These are phyloP conservation scores for Parnassius orleans DNA, from an alignment of 2,888 invertebrate genomes.

Conservation along the genomic window DNA sequence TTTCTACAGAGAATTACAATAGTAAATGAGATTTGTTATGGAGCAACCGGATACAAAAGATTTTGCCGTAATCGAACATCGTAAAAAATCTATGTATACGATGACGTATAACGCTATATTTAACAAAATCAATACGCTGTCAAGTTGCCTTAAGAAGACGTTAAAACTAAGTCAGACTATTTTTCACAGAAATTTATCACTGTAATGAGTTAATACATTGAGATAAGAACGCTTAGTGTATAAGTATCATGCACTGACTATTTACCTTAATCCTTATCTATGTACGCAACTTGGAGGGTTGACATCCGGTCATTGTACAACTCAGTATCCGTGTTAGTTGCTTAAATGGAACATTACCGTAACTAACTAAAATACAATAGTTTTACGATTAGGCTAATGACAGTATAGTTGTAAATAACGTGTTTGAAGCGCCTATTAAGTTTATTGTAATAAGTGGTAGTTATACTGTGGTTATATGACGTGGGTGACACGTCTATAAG, in stretches of 20 bases:
- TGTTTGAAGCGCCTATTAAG: constrained; percentile 2
- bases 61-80: too few relatives aligned
- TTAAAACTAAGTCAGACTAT: background rate
- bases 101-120: too few relatives aligned
- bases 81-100: too few relatives aligned
- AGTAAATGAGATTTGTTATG: too few relatives aligned
- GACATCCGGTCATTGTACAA: constrained; percentile 37
- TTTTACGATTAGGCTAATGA: constrained; percentile 15
- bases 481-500: constrained; percentile 3
- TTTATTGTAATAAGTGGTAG: constrained; percentile 6
- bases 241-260: constrained; percentile 8
- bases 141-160: background rate
- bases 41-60: too few relatives aligned
- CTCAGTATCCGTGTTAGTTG: constrained; percentile 11
- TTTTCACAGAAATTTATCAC: constrained; percentile 4
- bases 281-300: constrained; percentile 29
- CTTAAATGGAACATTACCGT: constrained; percentile 23
- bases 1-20: too few relatives aligned
- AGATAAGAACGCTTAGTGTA: constrained; percentile 27
- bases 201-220: constrained; percentile 34
- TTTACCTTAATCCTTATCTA: constrained; percentile 29
- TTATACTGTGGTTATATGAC: constrained; percentile 6
- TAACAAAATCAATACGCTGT: too few relatives aligned
- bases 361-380: constrained; percentile 18
- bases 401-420: background rate